Evolutionary conservation across 2,113 vertebrate species (phyloP), one percentile per base, ranked within the genome.

Genomic region (Rhineura floridana): DNA sequence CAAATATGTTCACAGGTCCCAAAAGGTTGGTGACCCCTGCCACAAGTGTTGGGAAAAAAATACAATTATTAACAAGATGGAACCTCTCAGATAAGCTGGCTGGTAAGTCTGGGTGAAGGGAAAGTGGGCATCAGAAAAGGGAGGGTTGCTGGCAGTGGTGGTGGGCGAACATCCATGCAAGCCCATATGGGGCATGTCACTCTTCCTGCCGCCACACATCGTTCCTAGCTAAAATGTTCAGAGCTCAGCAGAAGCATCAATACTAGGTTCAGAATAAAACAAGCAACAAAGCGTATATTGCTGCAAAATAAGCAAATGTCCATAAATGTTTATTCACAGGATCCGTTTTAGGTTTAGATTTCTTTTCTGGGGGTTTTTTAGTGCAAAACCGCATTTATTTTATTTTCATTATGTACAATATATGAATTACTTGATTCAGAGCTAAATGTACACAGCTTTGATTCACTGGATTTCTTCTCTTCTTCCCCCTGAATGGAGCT

Each of bases 401-500:
- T 52, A 70, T 11, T 52, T 55, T 30, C n/a, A 30, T 52, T 70
- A 42, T 79, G 39, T 13, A 2, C 33, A 13, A 10, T 86, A 10
- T 30, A 36, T 52, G 33, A 79, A 79, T 79, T 86, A 30, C 62
- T 79, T 79, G 46, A 79, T 86, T 86, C 48, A 72, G 65, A 59
- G 36, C 55, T 59, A 59, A 28, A 81, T n/a, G 36, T 44, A 72
- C 52, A 81, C 48, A 70, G 28, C 36, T 81, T 39, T 44, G 48
- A 55, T 55, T 85, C 50, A 69, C 3, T 48, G 42, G 44, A n/a
- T 62, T 33, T 36, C 30, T 70, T 80, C 77, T 70, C 48, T 67
- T 65, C n/a, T 28, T 48, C 59, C 23, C 25, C 48, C 48, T 13
- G 19, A n/a, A 33, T 44, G 65, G 17, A 33, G 63, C 28, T 25